Evolutionary conservation across 2,888 invertebrate species (phyloP), one percentile per base, ranked within the genome.

Genomic region (Zygogramma bicolorata): DNA sequence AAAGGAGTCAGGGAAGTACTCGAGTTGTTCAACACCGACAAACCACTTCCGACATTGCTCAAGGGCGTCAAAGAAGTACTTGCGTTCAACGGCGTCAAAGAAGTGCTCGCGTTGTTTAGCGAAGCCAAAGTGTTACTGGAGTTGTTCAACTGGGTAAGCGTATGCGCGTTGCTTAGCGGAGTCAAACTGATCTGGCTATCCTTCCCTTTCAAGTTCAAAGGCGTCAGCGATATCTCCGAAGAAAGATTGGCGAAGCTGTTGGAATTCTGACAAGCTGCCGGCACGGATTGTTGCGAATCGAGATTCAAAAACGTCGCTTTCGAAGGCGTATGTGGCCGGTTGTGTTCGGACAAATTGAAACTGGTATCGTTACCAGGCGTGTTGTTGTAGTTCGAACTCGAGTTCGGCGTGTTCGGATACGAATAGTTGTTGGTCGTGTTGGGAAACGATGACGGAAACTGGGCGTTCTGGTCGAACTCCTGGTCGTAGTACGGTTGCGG

Each of bases 381-480:
- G 15, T 65, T 70, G 62, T 75, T 74, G 40, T 68, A 75, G 60
- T 72, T 74, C n/a, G 71, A 58, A 42, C 71, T 75, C 29, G 76
- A 65, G 7, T 25, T 62, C 40, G 72, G 67, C 7, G 66, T 71
- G 25, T 71, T 76, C 29, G 79, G 78, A 63, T 79, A 79, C 13
- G 75, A 75, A 71, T 79, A 81, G 61, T 75, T 79, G 46, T 74
- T 76, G 40, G 29, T 63, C 3, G 74, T 63, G 61, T 74, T 76
- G 5, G 77, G 77, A 60, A 81, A 81, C 8, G 79, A 69, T 0
- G 75, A 71, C 2, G 80, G 79, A 65, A 77, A 77, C 59, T 78
- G 78, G 1, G 75, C 79, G 42, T 78, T 81, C 59, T 80, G 81
- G 71, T 81, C 80, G 53, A 78, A 82, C 53, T 77, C 76, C 29